A percentile compares a stretch with the other conserved stretches of the same genome.
phyloP scores from a whole-genome alignment of 2,888 invertebrate species.

The Alsophila aescularia region DNA sequence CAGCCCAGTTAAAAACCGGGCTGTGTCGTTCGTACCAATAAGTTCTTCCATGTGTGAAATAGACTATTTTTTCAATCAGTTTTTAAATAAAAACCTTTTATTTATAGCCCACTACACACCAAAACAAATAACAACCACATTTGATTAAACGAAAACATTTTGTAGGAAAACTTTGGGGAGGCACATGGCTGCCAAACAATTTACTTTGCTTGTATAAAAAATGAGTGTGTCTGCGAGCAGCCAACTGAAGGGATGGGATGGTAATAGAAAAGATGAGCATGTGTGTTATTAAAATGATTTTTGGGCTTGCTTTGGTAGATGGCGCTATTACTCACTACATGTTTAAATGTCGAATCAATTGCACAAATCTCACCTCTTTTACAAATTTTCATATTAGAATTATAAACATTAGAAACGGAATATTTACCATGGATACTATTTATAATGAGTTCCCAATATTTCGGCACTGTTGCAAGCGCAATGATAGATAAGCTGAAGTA shows the following conservation, averaged over 20 bases:
- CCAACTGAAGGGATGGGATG: conserved; percentile 16
- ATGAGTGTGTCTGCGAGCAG: conserved; percentile 11
- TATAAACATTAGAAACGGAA: too few species aligned
- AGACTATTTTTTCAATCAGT: conserved; percentile 25
- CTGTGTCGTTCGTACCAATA: too few species aligned
- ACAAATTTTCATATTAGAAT: too few species aligned
- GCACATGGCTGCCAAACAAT: conserved; percentile 28
- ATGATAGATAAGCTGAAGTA: too few species aligned
- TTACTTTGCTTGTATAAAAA: conserved; percentile 25
- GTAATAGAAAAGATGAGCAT: conserved; percentile 24
- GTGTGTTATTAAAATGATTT: conserved; percentile 23
- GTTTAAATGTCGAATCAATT: too few species aligned
- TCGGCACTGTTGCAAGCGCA: too few species aligned
- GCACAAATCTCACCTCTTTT: too few species aligned
- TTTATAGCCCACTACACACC: conserved; percentile 19
- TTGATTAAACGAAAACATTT: conserved; percentile 30
- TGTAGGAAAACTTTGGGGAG: conserved; percentile 25
- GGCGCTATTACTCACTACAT: neutral
- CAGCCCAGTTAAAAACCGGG: too few species aligned
- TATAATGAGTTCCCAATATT: too few species aligned
- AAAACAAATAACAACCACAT: conserved; percentile 29
- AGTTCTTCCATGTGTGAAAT: conserved; percentile 24
- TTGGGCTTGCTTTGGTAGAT: conserved; percentile 1
- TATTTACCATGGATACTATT: too few species aligned
- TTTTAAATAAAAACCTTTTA: conserved; percentile 32